phyloP scores from a whole-genome alignment of 2,888 invertebrate species.

The Pseudococcus longispinus region DNA sequence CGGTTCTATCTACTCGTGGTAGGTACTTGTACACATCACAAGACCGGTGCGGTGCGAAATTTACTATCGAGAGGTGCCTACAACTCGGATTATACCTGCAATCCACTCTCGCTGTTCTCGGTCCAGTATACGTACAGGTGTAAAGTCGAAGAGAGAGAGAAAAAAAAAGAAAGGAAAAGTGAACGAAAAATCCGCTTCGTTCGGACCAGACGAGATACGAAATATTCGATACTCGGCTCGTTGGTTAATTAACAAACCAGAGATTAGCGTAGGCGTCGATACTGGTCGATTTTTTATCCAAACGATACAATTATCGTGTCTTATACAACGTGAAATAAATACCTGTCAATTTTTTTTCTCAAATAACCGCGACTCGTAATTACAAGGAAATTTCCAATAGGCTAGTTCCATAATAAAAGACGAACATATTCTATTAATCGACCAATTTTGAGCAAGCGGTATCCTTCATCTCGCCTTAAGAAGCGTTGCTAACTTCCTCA shows the following conservation, averaged over 20 bases:
- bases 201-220: background rate
- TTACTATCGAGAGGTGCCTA: background rate
- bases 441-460: background rate
- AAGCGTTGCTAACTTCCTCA: slow-evolving; percentile 19
- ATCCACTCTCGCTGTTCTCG: background rate
- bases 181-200: background rate
- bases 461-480: background rate
- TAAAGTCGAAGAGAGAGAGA: background rate
- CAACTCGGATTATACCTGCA: background rate
- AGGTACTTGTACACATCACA: background rate
- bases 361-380: background rate
- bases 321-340: background rate
- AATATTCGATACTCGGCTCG: background rate
- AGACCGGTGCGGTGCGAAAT: background rate
- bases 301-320: background rate
- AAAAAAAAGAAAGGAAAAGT: background rate
- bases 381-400: background rate
- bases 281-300: background rate
- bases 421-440: background rate
- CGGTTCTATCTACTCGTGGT: background rate
- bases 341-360: background rate
- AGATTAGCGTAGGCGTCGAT: background rate
- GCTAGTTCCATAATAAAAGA: background rate
- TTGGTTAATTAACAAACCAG: background rate
- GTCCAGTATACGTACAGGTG: background rate